phyloP scores from a whole-genome alignment of 2,797 vertebrate genomes.

The Echeneis naucrates region DNA sequence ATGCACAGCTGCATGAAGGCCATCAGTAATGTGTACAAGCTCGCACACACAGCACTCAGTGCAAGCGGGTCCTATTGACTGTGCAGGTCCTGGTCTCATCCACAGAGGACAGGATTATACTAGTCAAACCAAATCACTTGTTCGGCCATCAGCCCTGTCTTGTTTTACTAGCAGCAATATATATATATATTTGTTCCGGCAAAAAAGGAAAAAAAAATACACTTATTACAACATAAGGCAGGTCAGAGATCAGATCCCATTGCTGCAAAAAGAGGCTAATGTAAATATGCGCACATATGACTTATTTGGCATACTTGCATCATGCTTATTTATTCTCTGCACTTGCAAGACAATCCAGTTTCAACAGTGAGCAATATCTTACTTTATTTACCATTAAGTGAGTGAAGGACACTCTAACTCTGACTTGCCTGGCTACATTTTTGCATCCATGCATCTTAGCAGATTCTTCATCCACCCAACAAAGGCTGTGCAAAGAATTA shows the following conservation, averaged over 20 bases:
- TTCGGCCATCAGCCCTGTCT: slow-evolving; percentile 19
- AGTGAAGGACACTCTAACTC: slow-evolving; percentile 51
- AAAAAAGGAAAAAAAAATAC: too few species aligned
- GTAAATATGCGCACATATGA: too few species aligned
- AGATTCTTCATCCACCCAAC: not conserved
- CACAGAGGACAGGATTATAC: slow-evolving; percentile 20
- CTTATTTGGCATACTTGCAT: not conserved
- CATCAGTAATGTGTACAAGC: slow-evolving; percentile 17
- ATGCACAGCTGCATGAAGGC: slow-evolving; percentile 26
- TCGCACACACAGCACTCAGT: slow-evolving; percentile 15
- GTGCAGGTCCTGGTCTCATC: slow-evolving; percentile 30
- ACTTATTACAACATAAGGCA: not conserved
- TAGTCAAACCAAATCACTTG: slow-evolving; percentile 26
- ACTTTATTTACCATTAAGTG: slow-evolving; percentile 37
- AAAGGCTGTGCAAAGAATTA: not conserved
- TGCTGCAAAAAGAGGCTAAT: not conserved
- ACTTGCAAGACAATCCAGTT: not conserved
- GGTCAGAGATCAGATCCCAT: not conserved
- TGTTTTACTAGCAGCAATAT: not conserved
- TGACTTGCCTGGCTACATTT: slow-evolving; percentile 21
- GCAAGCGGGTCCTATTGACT: slow-evolving; percentile 34
- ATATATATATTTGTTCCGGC: not conserved
- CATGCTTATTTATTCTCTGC: not conserved
- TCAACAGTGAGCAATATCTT: slow-evolving; percentile 20
- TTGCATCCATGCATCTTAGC: slow-evolving; percentile 3